Percentiles rank a stretch among this genome's conserved stretches.
These are phyloP conservation scores for Crotalus viridis DNA, from an alignment of 2,113 vertebrate genomes.

Conservation along the genomic window DNA sequence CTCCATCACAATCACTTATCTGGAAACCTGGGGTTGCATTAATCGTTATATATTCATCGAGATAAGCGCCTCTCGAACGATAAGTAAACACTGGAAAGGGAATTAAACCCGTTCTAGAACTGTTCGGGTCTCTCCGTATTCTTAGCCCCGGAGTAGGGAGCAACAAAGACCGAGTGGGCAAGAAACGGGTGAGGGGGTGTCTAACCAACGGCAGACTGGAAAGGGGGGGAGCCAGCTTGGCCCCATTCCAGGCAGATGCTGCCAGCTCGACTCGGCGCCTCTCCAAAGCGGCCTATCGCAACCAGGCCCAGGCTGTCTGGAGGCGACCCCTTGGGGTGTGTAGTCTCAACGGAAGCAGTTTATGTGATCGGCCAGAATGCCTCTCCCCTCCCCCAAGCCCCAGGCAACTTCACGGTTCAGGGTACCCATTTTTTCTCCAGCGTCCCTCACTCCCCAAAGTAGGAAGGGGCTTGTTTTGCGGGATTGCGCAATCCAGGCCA, in stretches of 20 bases:
- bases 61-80: constrained; percentile 69
- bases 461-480: background rate
- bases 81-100: constrained; percentile 64
- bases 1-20: constrained; percentile 84
- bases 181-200: background rate
- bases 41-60: constrained; percentile 77
- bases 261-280: background rate
- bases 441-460: background rate
- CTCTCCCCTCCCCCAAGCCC: background rate
- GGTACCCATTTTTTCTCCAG: background rate
- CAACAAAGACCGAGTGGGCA: background rate
- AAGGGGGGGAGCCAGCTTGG: too few relatives aligned
- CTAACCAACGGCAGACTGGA: background rate
- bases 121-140: constrained; percentile 38
- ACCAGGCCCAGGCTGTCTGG: background rate
- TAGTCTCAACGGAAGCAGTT: background rate
- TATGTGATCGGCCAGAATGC: background rate
- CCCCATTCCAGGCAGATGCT: background rate
- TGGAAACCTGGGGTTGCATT: constrained; percentile 82
- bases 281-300: background rate
- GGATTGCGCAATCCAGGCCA: background rate
- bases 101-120: constrained; percentile 57
- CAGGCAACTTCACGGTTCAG: background rate
- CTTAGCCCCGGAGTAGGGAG: constrained; percentile 15
- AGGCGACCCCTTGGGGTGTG: background rate